Conservation (phyloP, 2,113 vertebrate genomes). For the Acanthisitta chloris region DNA sequence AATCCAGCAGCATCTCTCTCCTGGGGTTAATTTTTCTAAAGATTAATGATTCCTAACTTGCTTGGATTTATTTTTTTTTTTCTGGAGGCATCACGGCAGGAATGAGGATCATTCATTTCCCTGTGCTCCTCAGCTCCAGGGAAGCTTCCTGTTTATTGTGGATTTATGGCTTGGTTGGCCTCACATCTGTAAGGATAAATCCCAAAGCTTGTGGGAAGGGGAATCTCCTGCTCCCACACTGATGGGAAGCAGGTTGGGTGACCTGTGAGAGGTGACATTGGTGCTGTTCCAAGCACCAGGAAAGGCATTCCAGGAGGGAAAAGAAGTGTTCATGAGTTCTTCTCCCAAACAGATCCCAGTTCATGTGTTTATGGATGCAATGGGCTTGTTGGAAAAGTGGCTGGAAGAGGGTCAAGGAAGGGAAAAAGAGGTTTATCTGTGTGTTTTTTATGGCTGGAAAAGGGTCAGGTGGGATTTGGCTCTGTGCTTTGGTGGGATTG, state of each 20-base stretch:
- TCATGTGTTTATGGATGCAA: not conserved
- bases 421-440: not conserved
- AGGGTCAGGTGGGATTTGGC: not conserved
- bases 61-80: not conserved
- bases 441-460: not conserved
- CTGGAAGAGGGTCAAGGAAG: not conserved
- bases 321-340: rapidly evolving
- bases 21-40: not conserved
- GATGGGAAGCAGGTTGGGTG: not conserved
- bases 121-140: not conserved
- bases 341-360: not conserved
- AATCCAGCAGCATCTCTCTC: not conserved
- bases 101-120: too few species aligned
- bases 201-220: not conserved
- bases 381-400: rapidly evolving
- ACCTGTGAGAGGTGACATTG: not conserved
- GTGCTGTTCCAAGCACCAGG: not conserved
- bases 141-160: too few species aligned
- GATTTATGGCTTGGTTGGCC: not conserved
- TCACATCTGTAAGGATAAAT: not conserved
- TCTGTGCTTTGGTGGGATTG: rapidly evolving
- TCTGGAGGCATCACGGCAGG: not conserved
- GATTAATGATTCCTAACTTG: not conserved
- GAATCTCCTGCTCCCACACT: not conserved
- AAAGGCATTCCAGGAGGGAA: not conserved